Evolutionary conservation across 2,888 invertebrate genomes (phyloP).

Genomic region (Andrena hattorfiana): DNA sequence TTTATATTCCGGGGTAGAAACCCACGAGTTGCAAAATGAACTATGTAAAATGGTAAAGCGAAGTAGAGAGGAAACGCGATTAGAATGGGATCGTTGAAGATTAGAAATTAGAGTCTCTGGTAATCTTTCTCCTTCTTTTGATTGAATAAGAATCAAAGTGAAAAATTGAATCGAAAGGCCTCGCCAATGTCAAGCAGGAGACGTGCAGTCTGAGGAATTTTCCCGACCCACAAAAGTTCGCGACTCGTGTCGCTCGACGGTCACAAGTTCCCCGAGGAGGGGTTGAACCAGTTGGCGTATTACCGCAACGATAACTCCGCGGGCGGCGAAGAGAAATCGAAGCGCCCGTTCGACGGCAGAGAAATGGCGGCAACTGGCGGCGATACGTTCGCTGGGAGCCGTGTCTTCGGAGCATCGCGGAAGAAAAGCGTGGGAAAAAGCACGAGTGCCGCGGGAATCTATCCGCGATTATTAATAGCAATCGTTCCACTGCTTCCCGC

Average conservation of each 20-base stretch:
- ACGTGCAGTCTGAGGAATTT: constrained; percentile 1
- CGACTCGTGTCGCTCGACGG: neutral
- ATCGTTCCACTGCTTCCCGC: constrained; percentile 19
- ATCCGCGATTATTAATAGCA: constrained; percentile 51
- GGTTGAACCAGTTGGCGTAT: constrained; percentile 2
- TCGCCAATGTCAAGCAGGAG: neutral
- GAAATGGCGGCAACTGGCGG: constrained; percentile 28
- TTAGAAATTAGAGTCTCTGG: too few species aligned
- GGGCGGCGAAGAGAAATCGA: constrained; percentile 32
- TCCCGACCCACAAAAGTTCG: constrained; percentile 19
- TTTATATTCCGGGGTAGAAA: neutral
- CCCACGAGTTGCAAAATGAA: neutral
- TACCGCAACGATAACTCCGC: constrained; percentile 31
- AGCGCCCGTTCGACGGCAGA: constrained; percentile 23
- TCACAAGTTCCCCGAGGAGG: neutral
- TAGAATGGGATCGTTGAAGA: too few species aligned
- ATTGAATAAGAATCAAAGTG: too few species aligned
- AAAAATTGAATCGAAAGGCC: too few species aligned
- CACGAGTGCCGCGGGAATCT: constrained; percentile 33
- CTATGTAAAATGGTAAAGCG: too few species aligned
- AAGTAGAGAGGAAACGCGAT: too few species aligned
- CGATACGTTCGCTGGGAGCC: constrained; percentile 30
- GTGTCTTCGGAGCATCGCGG: constrained; percentile 13
- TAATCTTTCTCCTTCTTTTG: too few species aligned
- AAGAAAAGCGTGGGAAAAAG: constrained; percentile 15